These are phyloP conservation scores for Caradrina clavipalpis DNA, from an alignment of 2,888 invertebrate species.

Conservation along the genomic window DNA sequence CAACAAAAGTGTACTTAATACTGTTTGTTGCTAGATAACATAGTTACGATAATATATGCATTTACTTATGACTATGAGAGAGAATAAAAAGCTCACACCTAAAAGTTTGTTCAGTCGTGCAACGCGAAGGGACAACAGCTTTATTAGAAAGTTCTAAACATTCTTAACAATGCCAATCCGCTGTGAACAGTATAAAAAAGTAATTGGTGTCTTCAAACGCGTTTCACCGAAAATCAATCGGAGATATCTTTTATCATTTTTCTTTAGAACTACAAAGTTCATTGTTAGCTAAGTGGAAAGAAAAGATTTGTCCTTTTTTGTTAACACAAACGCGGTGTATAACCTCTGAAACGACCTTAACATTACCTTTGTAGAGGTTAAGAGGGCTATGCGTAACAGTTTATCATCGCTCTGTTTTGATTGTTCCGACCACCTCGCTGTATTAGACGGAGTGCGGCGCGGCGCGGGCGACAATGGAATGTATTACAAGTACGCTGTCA, in stretches of 20 bases:
- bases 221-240: constrained; percentile 47
- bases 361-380: constrained; percentile 44
- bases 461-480: constrained; percentile 71
- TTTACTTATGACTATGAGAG: constrained; percentile 22
- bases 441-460: constrained; percentile 44
- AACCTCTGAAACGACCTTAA: constrained; percentile 46
- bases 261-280: constrained; percentile 41
- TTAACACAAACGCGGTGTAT: constrained; percentile 27
- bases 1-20: constrained; percentile 40
- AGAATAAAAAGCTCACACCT: constrained; percentile 40
- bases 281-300: constrained; percentile 39
- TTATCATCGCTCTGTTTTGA: constrained; percentile 66
- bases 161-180: constrained; percentile 25
- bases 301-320: constrained; percentile 29
- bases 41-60: constrained; percentile 51
- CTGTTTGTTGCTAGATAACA: constrained; percentile 47
- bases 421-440: constrained; percentile 64
- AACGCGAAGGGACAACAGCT: constrained; percentile 26
- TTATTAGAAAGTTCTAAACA: constrained; percentile 34
- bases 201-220: constrained; percentile 52
- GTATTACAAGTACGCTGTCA: constrained; percentile 70
- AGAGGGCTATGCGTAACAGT: constrained; percentile 49
- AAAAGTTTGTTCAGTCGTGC: constrained; percentile 22
- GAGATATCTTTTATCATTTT: constrained; percentile 48
- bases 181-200: constrained; percentile 40